Evolutionary conservation across 2,797 vertebrate genomes (phyloP).

Genomic region (Champsocephalus esox): DNA sequence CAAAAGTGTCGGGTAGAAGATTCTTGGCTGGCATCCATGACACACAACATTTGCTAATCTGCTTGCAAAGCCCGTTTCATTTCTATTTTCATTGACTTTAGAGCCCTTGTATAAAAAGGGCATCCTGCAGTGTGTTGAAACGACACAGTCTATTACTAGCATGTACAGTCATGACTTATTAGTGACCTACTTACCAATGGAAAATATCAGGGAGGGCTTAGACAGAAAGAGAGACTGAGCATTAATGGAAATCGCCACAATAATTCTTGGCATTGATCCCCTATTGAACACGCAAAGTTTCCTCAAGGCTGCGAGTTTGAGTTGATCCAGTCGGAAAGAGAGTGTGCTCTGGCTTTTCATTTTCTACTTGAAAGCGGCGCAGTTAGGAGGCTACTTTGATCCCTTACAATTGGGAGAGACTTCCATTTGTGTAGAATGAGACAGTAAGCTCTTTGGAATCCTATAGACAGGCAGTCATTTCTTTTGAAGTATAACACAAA

Average conservation of each 20-base stretch:
- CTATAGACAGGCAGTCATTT: constrained; percentile 18
- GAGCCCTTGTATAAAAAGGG: constrained; percentile 27
- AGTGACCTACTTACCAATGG: constrained; percentile 31
- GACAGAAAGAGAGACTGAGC: constrained; percentile 14
- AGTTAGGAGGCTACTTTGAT: constrained; percentile 60
- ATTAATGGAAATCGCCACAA: constrained; percentile 23
- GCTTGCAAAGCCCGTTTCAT: constrained; percentile 17
- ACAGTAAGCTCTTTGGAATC: constrained; percentile 46
- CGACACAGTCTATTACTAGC: constrained; percentile 17
- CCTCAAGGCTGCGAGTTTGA: constrained; percentile 52
- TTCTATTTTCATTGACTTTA: constrained; percentile 40
- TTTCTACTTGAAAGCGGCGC: constrained; percentile 56
- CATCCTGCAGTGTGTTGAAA: constrained; percentile 30
- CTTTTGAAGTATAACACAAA: constrained; percentile 17
- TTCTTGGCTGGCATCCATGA: constrained; percentile 58
- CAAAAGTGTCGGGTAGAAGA: constrained; percentile 46
- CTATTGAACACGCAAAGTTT: constrained; percentile 44
- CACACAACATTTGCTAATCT: constrained; percentile 53
- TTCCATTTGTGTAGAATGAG: constrained; percentile 44
- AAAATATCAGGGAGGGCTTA: constrained; percentile 26
- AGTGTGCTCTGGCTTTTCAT: constrained; percentile 46
- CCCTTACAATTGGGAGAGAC: constrained; percentile 48
- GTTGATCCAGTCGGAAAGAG: constrained; percentile 31
- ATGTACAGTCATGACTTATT: constrained; percentile 39
- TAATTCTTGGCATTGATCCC: constrained; percentile 47